Conservation (phyloP, 2,797 vertebrate species). For the Margarornis squamiger region DNA sequence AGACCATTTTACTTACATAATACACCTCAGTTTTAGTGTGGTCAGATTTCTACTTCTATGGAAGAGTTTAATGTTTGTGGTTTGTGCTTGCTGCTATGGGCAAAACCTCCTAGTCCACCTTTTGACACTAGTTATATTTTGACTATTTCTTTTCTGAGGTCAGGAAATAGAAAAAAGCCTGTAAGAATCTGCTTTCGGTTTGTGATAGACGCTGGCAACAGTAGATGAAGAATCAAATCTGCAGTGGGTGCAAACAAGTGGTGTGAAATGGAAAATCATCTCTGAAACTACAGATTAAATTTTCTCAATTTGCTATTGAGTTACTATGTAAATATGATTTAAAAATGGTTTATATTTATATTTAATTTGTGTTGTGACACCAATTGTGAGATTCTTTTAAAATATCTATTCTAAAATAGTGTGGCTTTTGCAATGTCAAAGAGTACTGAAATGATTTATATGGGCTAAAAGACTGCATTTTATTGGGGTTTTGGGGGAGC, state of each 20-base stretch:
- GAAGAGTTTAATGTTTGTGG: not conserved
- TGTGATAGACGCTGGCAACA: not conserved
- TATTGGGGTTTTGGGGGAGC: not conserved
- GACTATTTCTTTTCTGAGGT: not conserved
- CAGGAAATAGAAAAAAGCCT: not conserved
- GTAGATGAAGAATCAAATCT: not conserved
- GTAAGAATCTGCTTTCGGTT: not conserved
- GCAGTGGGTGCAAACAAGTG: not conserved
- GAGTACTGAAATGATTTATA: not conserved
- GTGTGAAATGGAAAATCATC: not conserved
- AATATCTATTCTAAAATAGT: not conserved
- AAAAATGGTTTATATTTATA: not conserved
- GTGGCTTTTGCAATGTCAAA: not conserved
- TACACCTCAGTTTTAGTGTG: not conserved
- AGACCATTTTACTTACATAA: not conserved
- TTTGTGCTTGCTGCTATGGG: not conserved
- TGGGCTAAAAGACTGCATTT: not conserved
- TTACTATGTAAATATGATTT: not conserved
- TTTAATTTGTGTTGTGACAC: not conserved
- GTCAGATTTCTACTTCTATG: not conserved
- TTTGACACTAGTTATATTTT: not conserved
- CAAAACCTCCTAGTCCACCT: not conserved
- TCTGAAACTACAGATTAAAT: not conserved
- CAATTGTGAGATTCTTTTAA: not conserved
- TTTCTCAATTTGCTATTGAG: not conserved